Evolutionary conservation across 2,113 vertebrate genomes (phyloP).

Genomic region (Athene cunicularia): DNA sequence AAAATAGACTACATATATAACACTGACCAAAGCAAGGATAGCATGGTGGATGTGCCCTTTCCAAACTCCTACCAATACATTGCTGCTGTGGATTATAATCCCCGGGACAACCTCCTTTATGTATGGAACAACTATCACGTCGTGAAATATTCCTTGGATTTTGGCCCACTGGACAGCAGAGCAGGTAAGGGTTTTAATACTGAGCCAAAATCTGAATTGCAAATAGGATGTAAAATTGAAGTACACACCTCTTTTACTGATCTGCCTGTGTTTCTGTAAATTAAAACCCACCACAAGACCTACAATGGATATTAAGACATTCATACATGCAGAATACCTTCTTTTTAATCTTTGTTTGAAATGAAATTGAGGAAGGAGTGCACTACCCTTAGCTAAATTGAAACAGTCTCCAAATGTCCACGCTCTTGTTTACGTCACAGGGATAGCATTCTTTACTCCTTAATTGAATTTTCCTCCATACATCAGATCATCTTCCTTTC

Average conservation of each 20-base stretch:
- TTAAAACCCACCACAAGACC: neutral
- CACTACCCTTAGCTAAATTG: neutral
- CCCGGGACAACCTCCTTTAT: constrained; percentile 95
- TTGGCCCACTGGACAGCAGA: constrained; percentile 91
- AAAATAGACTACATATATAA: constrained; percentile 99
- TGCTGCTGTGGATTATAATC: constrained; percentile 99
- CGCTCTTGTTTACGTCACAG: neutral
- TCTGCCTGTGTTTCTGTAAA: neutral
- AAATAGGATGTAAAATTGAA: neutral
- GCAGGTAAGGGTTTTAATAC: constrained; percentile 80
- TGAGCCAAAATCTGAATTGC: neutral
- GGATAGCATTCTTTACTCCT: neutral
- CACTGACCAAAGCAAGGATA: constrained; percentile 95
- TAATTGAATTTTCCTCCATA: rapidly evolving
- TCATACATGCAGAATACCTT: rapidly evolving
- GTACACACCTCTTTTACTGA: neutral
- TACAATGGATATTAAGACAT: neutral
- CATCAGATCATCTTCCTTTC: neutral
- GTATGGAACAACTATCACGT: constrained; percentile 99
- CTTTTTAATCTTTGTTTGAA: neutral
- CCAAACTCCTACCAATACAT: constrained; percentile 99
- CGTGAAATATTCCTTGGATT: constrained; percentile 97
- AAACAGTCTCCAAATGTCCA: neutral
- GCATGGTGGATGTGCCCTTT: constrained; percentile 92
- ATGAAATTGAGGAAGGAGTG: neutral